Base-by-base conservation (phyloP, 2,888 invertebrate species). In the Lasius platythorax region DNA sequence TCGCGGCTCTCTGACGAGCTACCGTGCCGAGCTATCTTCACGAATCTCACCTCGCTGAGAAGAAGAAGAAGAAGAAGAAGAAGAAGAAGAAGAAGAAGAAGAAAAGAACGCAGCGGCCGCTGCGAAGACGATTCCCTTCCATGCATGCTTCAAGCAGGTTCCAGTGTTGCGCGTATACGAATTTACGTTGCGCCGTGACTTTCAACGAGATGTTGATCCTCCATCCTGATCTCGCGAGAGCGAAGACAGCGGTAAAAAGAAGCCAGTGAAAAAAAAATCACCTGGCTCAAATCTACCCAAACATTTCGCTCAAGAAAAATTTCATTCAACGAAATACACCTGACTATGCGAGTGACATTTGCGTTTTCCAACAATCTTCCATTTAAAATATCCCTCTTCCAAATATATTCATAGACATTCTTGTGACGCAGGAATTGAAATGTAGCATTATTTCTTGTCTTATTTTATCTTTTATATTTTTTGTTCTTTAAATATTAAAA, bases 11-110 rank as follows among this genome's bases (percentile, higher is more conserved):
- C 91, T 91, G 91, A 90, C 88, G 89, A 89, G 93, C 93, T 93
- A 93, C 93, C 91, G 93, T 93, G 91, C 91, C 90, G 86, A 92
- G 89, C 91, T 93, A 92, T 92, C 92, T 92, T 84, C 85, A 88
- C 88, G 90, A 90, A 93, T 93, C 92, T 92, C 88, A 50, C 84
- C 85, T 87, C 82, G 87, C 70, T 82, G 83, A 86, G 87, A 86
- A 88, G 90, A 86, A 86, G 88, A 87, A 84, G 82, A 33, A 82
- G 70, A 64, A 75, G 87, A 86, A 82, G 87, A 67, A 64, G 56
- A 46, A 40, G 40, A 40, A 6, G 40, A 40, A 40, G 40, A 40
- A 6, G 40, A 40, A 50, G 83, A 89, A 68, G 72, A 75, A 79
- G 75, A 53, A 43, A 72, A 61, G 75, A 87, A 85, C 53, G 84